Base-by-base conservation (phyloP, 2,113 vertebrate genomes). In the Sclerurus mexicanus region DNA sequence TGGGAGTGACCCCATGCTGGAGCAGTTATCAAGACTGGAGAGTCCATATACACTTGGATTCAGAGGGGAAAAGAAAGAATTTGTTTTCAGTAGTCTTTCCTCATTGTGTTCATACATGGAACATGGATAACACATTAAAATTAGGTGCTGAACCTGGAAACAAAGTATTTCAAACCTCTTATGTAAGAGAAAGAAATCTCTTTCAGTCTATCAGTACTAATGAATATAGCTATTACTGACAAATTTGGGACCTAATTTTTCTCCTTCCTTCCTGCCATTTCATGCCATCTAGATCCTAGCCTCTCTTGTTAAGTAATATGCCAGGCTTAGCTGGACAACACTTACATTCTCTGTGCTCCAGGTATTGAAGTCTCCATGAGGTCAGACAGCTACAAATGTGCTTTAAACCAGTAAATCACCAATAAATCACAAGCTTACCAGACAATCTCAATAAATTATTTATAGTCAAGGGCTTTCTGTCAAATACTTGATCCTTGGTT, bases 401-500 rank as follows among this genome's bases (percentile, higher is more conserved):
- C 68, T 90, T 81, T 79, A 60, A 9, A 52, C 24, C 27, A 89
- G 49, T 78, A 87, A 90, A 89, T 78, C 68, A 81, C 30, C 71
- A 84, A 83, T 47, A 47, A 47, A 47, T 47, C 47, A 47, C 47
- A 95, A 86, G 3, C 8, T 64, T 72, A 39, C 47, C n/a, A 89
- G 60, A 77, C 11, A 77, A 77, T 50, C 35, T 21, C 47, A 75
- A 33, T 2, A 6, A 72, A 64, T 18, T 17, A 74, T 67, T 83
- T 62, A 24, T 16, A 72, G 17, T 23, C 30, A 81, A 64, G 39
- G 13, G 12, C 4, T 50, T 88, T 47, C 64, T 73, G 44, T 35
- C 9, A 91, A 83, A 55, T 31, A 14, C 19, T 78, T 30, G 33
- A 28, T 67, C 9, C 30, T 47, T 63, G 46, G 35, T 63, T 87